phyloP scores from a whole-genome alignment of 2,888 invertebrate species.

The Sarcophaga caerulescens region DNA sequence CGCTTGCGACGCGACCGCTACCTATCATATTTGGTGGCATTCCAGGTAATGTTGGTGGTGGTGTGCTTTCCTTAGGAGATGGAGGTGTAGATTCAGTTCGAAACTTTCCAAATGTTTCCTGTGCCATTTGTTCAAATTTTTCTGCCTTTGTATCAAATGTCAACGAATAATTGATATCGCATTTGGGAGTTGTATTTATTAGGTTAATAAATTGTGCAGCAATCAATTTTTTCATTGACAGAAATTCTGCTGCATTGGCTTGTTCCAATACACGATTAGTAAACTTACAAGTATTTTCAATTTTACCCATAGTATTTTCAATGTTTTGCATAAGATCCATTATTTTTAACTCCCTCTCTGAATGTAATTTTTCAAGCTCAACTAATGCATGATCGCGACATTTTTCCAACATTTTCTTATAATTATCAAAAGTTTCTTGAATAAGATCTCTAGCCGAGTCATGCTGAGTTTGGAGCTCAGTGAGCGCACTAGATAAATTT shows the following conservation, averaged over 20 bases:
- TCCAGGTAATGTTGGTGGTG: slow-evolving; percentile 82
- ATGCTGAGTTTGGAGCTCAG: slow-evolving; percentile 92
- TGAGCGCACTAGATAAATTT: slow-evolving; percentile 89
- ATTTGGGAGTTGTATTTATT: slow-evolving; percentile 90
- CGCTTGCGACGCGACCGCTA: slow-evolving; percentile 65
- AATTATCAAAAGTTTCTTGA: slow-evolving; percentile 89
- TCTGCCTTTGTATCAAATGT: slow-evolving; percentile 91
- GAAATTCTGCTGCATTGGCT: slow-evolving; percentile 92
- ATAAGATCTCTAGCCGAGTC: slow-evolving; percentile 92
- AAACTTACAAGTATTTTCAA: slow-evolving; percentile 93
- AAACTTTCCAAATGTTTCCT: slow-evolving; percentile 88
- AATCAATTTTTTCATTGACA: slow-evolving; percentile 91
- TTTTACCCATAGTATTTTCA: slow-evolving; percentile 91
- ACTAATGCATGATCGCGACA: slow-evolving; percentile 89
- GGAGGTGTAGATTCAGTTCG: slow-evolving; percentile 84
- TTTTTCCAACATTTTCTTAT: slow-evolving; percentile 90
- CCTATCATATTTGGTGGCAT: slow-evolving; percentile 81
- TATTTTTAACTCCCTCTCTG: slow-evolving; percentile 91
- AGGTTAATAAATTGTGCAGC: slow-evolving; percentile 89
- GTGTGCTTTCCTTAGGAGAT: slow-evolving; percentile 82
- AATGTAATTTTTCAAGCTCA: slow-evolving; percentile 89
- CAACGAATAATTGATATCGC: slow-evolving; percentile 89
- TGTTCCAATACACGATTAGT: slow-evolving; percentile 90
- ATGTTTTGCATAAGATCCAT: slow-evolving; percentile 94
- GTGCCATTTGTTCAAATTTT: slow-evolving; percentile 88